A percentile compares a stretch with the other conserved stretches of the same genome.
These are phyloP conservation scores for Plecotus auritus DNA, from an alignment of 2,113 vertebrate species.

Conservation along the genomic window DNA sequence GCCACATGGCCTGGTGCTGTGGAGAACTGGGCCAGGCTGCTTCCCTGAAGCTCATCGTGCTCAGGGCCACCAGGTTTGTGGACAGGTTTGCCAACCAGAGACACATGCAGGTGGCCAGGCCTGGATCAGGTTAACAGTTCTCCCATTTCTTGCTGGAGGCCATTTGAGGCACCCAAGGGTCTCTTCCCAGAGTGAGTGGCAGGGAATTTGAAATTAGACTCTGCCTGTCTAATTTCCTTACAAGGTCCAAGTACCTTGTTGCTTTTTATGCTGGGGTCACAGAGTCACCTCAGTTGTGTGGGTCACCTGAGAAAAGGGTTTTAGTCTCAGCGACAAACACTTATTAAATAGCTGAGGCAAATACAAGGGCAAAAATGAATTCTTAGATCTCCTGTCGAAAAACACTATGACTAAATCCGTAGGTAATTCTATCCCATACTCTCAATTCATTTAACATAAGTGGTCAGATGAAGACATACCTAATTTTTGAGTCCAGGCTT, in stretches of 20 bases:
- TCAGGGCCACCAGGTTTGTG: neutral
- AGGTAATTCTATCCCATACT: slow-evolving; percentile 81
- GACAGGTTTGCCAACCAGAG: neutral
- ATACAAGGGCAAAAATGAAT: slow-evolving; percentile 89
- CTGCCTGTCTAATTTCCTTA: neutral
- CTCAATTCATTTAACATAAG: slow-evolving; percentile 67
- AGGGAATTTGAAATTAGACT: neutral
- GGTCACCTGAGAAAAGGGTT: slow-evolving; percentile 63
- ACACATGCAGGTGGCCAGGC: neutral
- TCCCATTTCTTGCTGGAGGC: neutral
- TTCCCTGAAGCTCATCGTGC: neutral
- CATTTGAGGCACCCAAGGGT: neutral
- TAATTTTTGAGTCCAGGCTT: neutral
- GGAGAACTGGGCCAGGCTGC: neutral
- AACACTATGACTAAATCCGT: slow-evolving; percentile 81
- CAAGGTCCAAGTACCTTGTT: neutral
- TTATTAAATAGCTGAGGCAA: slow-evolving; percentile 72
- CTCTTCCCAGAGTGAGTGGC: neutral
- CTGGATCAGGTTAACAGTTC: neutral
- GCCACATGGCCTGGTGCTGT: neutral
- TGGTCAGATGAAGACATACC: slow-evolving; percentile 45
- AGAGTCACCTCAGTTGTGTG: neutral
- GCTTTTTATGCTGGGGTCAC: slow-evolving; percentile 47
- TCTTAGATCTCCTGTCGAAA: slow-evolving; percentile 84
- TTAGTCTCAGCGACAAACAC: slow-evolving; percentile 55